Evolutionary conservation across 2,888 invertebrate genomes (phyloP).

Genomic region (Drosophila leonis): DNA sequence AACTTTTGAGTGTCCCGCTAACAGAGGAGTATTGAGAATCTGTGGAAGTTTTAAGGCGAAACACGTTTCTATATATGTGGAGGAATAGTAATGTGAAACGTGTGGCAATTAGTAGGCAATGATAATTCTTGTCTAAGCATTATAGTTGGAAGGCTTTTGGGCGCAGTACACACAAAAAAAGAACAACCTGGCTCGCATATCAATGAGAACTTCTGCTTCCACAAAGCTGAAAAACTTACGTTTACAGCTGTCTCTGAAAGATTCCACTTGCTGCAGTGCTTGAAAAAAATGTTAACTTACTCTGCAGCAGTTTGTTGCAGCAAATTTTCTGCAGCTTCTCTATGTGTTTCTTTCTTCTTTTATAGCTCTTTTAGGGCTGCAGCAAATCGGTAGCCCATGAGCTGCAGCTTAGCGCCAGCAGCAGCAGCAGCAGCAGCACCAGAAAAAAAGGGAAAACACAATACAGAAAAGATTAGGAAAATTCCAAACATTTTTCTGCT

Average conservation of each 20-base stretch:
- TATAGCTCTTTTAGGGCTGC: slow-evolving; percentile 30
- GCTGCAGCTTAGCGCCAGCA: slow-evolving; percentile 45
- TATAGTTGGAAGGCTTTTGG: slow-evolving; percentile 30
- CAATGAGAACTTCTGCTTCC: slow-evolving; percentile 42
- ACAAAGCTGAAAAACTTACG: slow-evolving; percentile 23
- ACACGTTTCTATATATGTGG: slow-evolving; percentile 39
- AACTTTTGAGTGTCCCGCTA: not conserved
- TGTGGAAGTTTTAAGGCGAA: slow-evolving; percentile 5
- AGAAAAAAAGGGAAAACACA: slow-evolving; percentile 9
- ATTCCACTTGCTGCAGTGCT: slow-evolving; percentile 2
- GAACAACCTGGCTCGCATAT: slow-evolving; percentile 40
- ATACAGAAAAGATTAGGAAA: slow-evolving; percentile 29
- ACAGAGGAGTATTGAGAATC: not conserved
- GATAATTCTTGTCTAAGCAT: slow-evolving; percentile 43
- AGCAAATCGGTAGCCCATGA: slow-evolving; percentile 45
- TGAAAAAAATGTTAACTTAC: slow-evolving; percentile 21
- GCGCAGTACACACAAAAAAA: slow-evolving; percentile 15
- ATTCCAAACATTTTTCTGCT: slow-evolving; percentile 13
- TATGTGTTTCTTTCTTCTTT: not conserved
- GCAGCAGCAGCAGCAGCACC: not conserved
- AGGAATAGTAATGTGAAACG: slow-evolving; percentile 47
- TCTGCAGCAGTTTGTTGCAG: slow-evolving; percentile 20
- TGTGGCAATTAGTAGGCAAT: slow-evolving; percentile 54
- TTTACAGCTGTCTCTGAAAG: slow-evolving; percentile 37
- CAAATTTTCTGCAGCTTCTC: slow-evolving; percentile 9